phyloP scores from a whole-genome alignment of 2,113 vertebrate species.

The Cardinalis cardinalis region DNA sequence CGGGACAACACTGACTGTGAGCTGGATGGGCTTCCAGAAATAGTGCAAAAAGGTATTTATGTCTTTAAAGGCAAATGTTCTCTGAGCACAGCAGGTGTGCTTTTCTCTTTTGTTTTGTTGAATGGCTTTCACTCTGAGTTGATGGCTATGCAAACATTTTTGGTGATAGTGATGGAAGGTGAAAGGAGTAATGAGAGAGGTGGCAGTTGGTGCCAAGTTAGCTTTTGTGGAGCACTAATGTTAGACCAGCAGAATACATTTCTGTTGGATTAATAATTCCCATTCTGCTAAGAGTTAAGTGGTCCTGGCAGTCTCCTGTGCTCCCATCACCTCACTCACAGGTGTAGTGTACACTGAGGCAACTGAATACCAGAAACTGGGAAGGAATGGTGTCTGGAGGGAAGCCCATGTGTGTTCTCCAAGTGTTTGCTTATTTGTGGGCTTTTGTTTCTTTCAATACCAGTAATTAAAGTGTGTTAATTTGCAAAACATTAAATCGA shows the following conservation, averaged over 20 bases:
- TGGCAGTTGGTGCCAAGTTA: not conserved
- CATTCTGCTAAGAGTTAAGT: not conserved
- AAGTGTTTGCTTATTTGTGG: not conserved
- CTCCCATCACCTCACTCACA: not conserved
- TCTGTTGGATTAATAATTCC: not conserved
- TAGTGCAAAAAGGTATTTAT: slow-evolving; percentile 80
- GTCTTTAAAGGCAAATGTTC: not conserved
- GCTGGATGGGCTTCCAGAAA: slow-evolving; percentile 83
- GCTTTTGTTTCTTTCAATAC: not conserved
- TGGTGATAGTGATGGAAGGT: not conserved
- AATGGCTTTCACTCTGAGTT: not conserved
- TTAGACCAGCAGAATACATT: not conserved
- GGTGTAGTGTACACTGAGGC: fast-evolving
- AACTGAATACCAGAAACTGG: not conserved
- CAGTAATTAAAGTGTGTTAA: not conserved
- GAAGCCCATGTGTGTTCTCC: not conserved
- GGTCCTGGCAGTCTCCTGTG: not conserved
- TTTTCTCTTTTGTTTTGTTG: not conserved
- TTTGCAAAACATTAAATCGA: fast-evolving
- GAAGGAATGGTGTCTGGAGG: not conserved
- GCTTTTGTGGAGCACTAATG: not conserved
- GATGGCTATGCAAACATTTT: not conserved
- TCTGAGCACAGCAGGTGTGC: not conserved
- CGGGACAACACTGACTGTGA: slow-evolving; percentile 50
- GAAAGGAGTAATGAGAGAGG: not conserved